Percentiles rank a stretch among this genome's conserved stretches.
Conservation (phyloP, 2,113 vertebrate species). For the Lepisosteus oculatus region DNA sequence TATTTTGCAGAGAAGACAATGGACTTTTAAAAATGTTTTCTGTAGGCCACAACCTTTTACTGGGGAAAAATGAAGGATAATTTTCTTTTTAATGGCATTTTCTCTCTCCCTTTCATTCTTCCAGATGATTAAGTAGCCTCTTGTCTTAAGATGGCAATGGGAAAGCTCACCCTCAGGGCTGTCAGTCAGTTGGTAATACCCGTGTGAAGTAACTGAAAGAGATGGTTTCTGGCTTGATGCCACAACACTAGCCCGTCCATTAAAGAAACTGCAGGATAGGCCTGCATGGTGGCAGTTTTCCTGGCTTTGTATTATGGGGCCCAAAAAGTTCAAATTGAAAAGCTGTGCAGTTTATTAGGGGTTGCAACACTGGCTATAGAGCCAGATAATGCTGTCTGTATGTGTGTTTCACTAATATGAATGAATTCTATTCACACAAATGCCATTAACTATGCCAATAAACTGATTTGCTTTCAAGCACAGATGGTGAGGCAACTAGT, state of each 20-base stretch:
- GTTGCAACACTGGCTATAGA: neutral
- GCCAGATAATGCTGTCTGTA: neutral
- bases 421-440: neutral
- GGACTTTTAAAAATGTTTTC: too few relatives aligned
- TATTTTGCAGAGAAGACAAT: too few relatives aligned
- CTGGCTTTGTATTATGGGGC: neutral
- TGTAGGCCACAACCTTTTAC: neutral
- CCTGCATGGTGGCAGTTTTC: neutral
- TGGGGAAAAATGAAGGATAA: neutral
- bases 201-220: conserved; percentile 9
- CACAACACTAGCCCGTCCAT: neutral
- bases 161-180: neutral
- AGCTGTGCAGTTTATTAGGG: neutral
- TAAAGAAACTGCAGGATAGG: conserved; percentile 2
- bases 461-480: conserved; percentile 7
- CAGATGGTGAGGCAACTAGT: neutral
- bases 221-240: neutral
- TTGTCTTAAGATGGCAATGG: neutral
- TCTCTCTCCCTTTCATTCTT: neutral
- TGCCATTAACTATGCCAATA: neutral
- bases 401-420: neutral
- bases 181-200: conserved; percentile 11
- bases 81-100: neutral
- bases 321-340: neutral
- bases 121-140: neutral